phyloP scores from a whole-genome alignment of 2,888 invertebrate species.

The Lasioglossum pauxillum region DNA sequence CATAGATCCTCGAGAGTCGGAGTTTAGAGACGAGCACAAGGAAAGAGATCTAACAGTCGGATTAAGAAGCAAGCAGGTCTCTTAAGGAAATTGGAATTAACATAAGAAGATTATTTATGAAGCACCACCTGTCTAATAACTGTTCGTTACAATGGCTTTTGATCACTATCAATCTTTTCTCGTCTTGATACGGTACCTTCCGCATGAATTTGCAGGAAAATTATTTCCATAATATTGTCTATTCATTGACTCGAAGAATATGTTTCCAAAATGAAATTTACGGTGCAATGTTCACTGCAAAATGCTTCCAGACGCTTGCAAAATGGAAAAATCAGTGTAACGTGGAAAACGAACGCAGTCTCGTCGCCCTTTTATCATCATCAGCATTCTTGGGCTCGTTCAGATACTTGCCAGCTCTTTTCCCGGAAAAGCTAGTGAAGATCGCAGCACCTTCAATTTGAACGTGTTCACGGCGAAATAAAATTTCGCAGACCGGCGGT shows the following conservation, averaged over 20 bases:
- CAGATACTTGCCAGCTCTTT: not conserved
- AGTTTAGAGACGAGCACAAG: not conserved
- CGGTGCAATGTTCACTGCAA: not conserved
- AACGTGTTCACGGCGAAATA: slow-evolving; percentile 19
- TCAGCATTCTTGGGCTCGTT: not conserved
- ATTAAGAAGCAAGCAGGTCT: not conserved
- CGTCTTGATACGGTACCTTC: not conserved
- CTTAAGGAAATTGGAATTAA: not conserved
- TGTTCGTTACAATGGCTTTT: not conserved
- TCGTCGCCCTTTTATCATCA: not conserved
- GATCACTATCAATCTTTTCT: not conserved
- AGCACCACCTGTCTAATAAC: not conserved
- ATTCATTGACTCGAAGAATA: not conserved
- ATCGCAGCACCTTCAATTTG: slow-evolving; percentile 10
- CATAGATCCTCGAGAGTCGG: not conserved
- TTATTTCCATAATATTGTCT: not conserved
- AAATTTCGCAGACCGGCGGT: slow-evolving; percentile 3
- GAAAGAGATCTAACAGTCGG: not conserved
- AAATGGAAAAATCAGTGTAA: not conserved
- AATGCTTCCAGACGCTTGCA: not conserved
- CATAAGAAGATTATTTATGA: not conserved
- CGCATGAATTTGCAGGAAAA: not conserved
- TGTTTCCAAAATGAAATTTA: not conserved
- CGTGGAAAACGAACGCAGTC: not conserved
- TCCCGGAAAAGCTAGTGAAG: not conserved